phyloP scores from a whole-genome alignment of 2,888 invertebrate genomes.

The Neoitamus cyanurus region DNA sequence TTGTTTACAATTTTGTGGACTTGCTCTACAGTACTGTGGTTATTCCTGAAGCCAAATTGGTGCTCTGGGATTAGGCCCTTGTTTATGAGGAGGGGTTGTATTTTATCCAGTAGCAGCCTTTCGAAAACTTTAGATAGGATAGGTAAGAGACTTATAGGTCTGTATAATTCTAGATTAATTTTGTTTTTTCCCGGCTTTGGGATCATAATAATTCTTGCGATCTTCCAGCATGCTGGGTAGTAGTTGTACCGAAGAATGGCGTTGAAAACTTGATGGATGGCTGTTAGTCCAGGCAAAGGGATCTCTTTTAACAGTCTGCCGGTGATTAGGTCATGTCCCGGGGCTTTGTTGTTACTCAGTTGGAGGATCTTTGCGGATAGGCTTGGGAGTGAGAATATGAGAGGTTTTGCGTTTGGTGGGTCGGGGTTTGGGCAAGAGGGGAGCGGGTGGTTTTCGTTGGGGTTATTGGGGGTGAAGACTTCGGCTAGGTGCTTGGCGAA shows the following conservation, averaged over 20 bases:
- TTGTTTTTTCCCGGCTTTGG: no score
- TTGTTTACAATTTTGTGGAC: background rate
- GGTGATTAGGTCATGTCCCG: background rate
- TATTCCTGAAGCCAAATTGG: conserved; percentile 44
- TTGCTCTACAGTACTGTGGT: conserved; percentile 42
- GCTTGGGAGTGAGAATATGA: background rate
- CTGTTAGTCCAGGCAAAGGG: conserved; percentile 7
- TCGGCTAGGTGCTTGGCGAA: background rate
- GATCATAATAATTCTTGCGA: background rate
- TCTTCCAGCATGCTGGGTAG: background rate
- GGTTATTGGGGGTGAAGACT: background rate
- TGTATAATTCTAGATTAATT: background rate
- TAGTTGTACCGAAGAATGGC: background rate
- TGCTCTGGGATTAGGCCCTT: background rate
- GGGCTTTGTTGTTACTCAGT: background rate
- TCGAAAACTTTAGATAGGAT: conserved; percentile 55
- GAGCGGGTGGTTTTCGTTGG: background rate
- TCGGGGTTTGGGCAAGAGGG: background rate
- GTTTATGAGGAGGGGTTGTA: conserved; percentile 47
- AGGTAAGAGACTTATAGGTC: conserved; percentile 54
- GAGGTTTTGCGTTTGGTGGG: background rate
- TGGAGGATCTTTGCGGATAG: background rate
- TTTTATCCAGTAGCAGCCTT: conserved; percentile 53
- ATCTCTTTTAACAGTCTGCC: background rate
- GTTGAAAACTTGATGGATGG: background rate